These are phyloP conservation scores for Sinocyclocheilus anshuiensis DNA, from an alignment of 2,113 vertebrate species.

Conservation along the genomic window DNA sequence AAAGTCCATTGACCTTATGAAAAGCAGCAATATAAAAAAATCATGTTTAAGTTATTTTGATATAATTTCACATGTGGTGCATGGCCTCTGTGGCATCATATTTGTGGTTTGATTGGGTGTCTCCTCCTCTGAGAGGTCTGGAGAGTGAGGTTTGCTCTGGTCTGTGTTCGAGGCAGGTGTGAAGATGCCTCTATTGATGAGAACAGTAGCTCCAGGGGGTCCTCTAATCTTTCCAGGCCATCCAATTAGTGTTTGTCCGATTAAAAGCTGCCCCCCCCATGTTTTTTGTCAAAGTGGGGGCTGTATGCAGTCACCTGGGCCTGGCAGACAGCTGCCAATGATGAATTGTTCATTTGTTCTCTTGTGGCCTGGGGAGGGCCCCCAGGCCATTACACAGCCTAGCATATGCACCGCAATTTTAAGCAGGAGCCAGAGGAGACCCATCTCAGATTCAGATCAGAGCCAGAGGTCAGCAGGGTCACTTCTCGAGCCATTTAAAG, in stretches of 20 bases:
- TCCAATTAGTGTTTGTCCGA: constrained; percentile 74
- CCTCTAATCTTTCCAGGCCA: constrained; percentile 72
- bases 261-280: constrained; percentile 67
- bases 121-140: constrained; percentile 10
- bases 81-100: not conserved
- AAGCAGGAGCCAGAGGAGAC: constrained; percentile 53
- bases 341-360: constrained; percentile 80
- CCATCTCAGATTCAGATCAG: constrained; percentile 63
- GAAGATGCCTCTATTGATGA: constrained; percentile 66
- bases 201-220: constrained; percentile 71
- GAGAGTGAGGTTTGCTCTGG: constrained; percentile 47
- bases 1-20: not conserved
- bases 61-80: constrained; percentile 11
- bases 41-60: not conserved
- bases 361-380: constrained; percentile 65
- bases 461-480: constrained; percentile 64
- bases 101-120: constrained; percentile 9
- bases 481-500: constrained; percentile 54
- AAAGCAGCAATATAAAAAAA: not conserved
- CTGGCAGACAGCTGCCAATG: constrained; percentile 77
- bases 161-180: constrained; percentile 57
- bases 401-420: constrained; percentile 70
- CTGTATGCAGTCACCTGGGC: constrained; percentile 76
- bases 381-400: constrained; percentile 73
- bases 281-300: constrained; percentile 41